Evolutionary conservation across 2,888 invertebrate species (phyloP).

Genomic region (Amphipoea oculea): DNA sequence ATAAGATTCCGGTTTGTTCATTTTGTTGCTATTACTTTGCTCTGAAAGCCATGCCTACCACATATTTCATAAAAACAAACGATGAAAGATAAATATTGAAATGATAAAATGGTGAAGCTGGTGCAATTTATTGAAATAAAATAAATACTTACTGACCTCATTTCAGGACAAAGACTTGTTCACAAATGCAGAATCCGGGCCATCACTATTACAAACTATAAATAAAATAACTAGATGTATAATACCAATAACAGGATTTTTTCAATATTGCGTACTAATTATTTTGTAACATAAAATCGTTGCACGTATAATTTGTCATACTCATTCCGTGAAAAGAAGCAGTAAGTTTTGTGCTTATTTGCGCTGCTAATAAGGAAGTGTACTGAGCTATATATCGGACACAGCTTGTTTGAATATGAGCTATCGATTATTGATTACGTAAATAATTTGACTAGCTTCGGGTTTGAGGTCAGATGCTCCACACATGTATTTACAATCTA

Average conservation of each 20-base stretch:
- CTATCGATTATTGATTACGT: constrained; percentile 30
- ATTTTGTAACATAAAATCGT: not conserved
- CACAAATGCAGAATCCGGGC: not conserved
- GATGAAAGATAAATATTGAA: not conserved
- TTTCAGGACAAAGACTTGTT: not conserved
- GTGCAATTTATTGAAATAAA: not conserved
- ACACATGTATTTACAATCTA: not conserved
- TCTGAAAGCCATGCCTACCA: too few relatives aligned
- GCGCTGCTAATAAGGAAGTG: constrained; percentile 7
- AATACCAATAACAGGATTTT: not conserved
- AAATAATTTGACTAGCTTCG: constrained; percentile 25
- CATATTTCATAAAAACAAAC: not conserved
- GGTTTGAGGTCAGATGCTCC: not conserved
- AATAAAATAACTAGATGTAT: not conserved
- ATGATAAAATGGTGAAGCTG: not conserved
- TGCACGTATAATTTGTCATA: not conserved
- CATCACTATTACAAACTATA: not conserved
- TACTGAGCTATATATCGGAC: constrained; percentile 25
- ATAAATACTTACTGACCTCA: not conserved
- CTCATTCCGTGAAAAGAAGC: not conserved
- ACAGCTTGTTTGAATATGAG: constrained; percentile 32
- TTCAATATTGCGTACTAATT: not conserved
- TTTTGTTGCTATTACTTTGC: not conserved
- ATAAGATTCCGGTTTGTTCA: not conserved
- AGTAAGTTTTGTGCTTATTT: not conserved